A percentile compares a stretch with the other conserved stretches of the same genome.
These are phyloP conservation scores for Drosophila sproati DNA, from an alignment of 1,140 invertebrate genomes.

Conservation along the genomic window DNA sequence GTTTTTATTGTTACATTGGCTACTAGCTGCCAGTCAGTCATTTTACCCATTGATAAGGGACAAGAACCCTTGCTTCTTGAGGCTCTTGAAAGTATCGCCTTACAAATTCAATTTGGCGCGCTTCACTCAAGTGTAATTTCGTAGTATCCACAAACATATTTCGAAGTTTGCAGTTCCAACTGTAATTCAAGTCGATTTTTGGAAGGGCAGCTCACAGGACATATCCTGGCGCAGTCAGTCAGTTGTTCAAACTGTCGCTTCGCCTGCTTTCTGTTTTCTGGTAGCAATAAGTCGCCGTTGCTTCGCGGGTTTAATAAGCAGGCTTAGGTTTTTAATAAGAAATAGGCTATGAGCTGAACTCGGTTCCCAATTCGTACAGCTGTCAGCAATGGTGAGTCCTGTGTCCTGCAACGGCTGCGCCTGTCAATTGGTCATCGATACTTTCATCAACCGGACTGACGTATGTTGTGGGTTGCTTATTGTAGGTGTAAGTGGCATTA, in stretches of 20 bases:
- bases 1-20: conserved; percentile 63
- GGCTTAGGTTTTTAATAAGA: conserved; percentile 82
- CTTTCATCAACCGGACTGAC: conserved; percentile 29
- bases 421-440: conserved; percentile 72
- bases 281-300: conserved; percentile 57
- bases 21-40: conserved; percentile 38
- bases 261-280: conserved; percentile 20
- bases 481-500: conserved; percentile 14
- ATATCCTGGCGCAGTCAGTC: conserved; percentile 29
- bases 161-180: conserved; percentile 57
- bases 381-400: conserved; percentile 51
- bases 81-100: conserved; percentile 63
- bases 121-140: conserved; percentile 76
- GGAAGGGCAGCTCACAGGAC: conserved; percentile 23
- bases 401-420: conserved; percentile 40
- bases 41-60: conserved; percentile 47
- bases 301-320: conserved; percentile 66
- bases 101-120: conserved; percentile 83
- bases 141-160: conserved; percentile 65
- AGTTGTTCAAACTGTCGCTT: conserved; percentile 32
- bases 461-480: conserved; percentile 23
- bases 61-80: conserved; percentile 44
- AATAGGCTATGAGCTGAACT: conserved; percentile 58
- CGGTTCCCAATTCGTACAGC: conserved; percentile 58
- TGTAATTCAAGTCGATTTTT: conserved; percentile 75